Evolutionary conservation across 1,140 invertebrate genomes (phyloP).

Genomic region (Hylyphantes graminicola): DNA sequence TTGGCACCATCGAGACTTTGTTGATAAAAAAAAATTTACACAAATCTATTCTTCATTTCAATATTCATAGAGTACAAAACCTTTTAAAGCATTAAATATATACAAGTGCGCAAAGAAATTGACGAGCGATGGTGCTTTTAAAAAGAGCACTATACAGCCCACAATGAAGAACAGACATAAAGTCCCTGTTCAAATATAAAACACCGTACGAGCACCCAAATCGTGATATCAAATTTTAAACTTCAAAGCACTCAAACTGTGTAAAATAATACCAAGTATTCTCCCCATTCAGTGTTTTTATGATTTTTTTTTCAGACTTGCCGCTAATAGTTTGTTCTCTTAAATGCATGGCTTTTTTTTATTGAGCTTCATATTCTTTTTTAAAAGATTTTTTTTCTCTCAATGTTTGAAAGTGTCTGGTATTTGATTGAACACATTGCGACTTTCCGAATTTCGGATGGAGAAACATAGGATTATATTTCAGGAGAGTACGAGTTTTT

Average conservation of each 20-base stretch:
- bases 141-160: not conserved
- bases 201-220: conserved; percentile 18
- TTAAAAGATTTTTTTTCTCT: conserved; percentile 21
- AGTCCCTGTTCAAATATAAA: conserved; percentile 13
- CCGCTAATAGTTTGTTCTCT: conserved; percentile 39
- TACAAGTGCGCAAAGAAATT: not conserved
- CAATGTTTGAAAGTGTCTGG: conserved; percentile 8
- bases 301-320: not conserved
- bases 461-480: not conserved
- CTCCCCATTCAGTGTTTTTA: not conserved
- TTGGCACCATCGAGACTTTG: too few species aligned
- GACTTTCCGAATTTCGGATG: conserved; percentile 37
- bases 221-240: conserved; percentile 43
- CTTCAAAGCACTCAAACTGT: conserved; percentile 47
- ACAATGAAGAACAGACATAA: not conserved
- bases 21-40: not conserved
- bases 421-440: conserved; percentile 53
- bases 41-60: not conserved
- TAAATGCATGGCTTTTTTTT: conserved; percentile 50
- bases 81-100: conserved; percentile 21
- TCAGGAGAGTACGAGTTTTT: too few species aligned
- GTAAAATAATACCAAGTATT: conserved; percentile 42
- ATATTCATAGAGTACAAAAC: conserved; percentile 4
- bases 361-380: conserved; percentile 40
- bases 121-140: not conserved